These are phyloP conservation scores for Ormyrus nitidulus DNA, from an alignment of 2,888 invertebrate species.

Conservation along the genomic window DNA sequence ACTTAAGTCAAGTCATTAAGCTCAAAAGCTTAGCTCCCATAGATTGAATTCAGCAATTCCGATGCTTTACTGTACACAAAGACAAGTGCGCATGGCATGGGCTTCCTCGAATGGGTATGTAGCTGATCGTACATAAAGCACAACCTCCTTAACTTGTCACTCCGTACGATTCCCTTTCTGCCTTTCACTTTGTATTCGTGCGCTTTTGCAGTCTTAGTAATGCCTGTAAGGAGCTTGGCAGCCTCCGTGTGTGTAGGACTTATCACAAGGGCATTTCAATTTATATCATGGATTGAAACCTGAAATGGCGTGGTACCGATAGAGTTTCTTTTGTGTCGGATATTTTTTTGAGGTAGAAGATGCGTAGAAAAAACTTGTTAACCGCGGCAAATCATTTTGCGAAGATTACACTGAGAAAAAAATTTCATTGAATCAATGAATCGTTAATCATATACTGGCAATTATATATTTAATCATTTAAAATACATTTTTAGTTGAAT, in stretches of 20 bases:
- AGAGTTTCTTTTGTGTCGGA: no score
- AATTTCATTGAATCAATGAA: no score
- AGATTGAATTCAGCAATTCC: neutral
- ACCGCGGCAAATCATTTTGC: no score
- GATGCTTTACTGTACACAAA: neutral
- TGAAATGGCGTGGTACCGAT: no score
- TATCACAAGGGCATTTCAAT: conserved; percentile 4
- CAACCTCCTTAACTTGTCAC: conserved; percentile 22
- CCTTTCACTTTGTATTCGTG: neutral
- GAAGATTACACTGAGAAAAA: no score
- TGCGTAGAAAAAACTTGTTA: no score
- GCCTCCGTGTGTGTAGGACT: no score
- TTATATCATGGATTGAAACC: no score
- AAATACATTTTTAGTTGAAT: no score
- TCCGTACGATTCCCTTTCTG: neutral
- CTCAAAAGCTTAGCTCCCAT: conserved; percentile 57
- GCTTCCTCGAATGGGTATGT: conserved; percentile 29
- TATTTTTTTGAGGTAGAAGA: no score
- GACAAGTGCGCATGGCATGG: neutral
- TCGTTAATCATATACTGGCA: no score
- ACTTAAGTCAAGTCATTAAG: conserved; percentile 61
- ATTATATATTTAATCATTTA: no score
- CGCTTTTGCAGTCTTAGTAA: neutral
- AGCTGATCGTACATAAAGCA: conserved; percentile 19
- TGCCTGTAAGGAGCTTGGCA: neutral